A percentile compares a stretch with the other conserved stretches of the same genome.
phyloP scores from a whole-genome alignment of 2,113 vertebrate genomes.

The Pollimyrus isidori region DNA sequence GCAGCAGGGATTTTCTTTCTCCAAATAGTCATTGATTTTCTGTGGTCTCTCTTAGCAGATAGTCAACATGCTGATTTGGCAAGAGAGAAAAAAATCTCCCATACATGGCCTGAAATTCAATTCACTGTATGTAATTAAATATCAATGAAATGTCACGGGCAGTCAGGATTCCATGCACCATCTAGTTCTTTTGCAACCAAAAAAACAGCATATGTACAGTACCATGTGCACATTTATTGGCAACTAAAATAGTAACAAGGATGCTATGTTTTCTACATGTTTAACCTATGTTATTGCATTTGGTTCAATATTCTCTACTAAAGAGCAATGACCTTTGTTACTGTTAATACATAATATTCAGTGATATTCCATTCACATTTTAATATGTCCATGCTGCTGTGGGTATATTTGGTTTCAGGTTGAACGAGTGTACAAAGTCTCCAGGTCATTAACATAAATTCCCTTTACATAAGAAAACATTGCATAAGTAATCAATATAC shows the following conservation, averaged over 20 bases:
- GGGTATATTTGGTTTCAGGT: background rate
- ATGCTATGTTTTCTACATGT: background rate
- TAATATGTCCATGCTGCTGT: background rate
- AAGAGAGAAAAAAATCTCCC: background rate
- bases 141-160: background rate
- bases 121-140: background rate
- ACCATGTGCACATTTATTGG: background rate
- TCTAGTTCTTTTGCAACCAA: background rate
- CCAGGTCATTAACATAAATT: background rate
- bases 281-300: background rate
- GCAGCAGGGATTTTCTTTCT: background rate
- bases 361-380: background rate
- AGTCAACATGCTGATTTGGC: background rate
- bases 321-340: background rate
- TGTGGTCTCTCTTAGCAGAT: background rate
- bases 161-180: background rate
- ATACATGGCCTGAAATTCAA: background rate
- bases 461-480: background rate
- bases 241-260: background rate
- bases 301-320: background rate
- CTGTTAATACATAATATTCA: background rate
- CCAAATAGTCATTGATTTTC: background rate
- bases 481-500: background rate
- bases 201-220: background rate
- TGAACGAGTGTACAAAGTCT: background rate